Conservation (phyloP, 2,797 vertebrate species). For the Harpagifer antarcticus region DNA sequence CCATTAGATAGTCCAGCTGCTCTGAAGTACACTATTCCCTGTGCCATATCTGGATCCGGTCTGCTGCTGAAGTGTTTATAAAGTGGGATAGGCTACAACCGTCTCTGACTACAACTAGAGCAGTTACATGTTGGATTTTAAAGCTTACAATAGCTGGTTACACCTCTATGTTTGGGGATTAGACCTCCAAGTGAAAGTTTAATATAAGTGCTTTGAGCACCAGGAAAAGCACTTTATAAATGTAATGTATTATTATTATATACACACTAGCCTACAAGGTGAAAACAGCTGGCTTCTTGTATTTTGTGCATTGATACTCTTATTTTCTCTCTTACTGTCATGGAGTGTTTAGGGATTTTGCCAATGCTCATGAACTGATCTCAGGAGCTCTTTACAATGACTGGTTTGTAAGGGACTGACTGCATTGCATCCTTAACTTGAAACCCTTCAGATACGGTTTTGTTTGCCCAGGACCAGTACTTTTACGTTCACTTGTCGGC, state of each 20-base stretch:
- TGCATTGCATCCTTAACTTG: constrained; percentile 63
- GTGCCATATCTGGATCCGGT: constrained; percentile 18
- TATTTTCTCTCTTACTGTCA: background rate
- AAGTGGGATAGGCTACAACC: constrained; percentile 63
- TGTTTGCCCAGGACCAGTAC: constrained; percentile 69
- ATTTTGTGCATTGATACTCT: background rate
- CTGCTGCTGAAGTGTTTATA: constrained; percentile 54
- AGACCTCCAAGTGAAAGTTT: background rate
- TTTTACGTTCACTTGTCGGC: constrained; percentile 78
- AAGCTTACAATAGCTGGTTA: background rate
- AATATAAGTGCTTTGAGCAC: background rate
- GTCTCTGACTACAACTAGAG: background rate
- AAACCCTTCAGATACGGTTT: constrained; percentile 73
- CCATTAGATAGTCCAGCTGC: constrained; percentile 25
- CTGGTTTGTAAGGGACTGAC: background rate
- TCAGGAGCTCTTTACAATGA: background rate
- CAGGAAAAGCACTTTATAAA: no score
- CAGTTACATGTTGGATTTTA: background rate
- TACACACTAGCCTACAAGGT: background rate
- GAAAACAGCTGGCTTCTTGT: background rate
- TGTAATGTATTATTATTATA: no score
- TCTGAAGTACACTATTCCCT: background rate
- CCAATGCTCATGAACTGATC: background rate
- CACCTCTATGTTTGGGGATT: background rate
- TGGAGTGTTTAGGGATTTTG: background rate